Conservation (phyloP, 2,113 vertebrate genomes). For the Apus apus region DNA sequence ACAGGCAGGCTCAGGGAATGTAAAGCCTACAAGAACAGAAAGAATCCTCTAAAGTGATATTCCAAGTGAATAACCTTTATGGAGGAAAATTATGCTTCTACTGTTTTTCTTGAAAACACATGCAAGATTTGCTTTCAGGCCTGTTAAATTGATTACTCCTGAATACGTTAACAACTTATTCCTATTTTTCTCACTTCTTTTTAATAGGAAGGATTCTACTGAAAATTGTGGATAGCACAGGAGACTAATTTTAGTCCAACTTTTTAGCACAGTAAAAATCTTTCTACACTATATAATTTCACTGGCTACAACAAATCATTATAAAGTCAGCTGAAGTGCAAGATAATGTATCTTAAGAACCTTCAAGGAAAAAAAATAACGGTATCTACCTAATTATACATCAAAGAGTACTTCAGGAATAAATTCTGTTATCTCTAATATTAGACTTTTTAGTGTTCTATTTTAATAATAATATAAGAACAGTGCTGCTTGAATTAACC, state of each 20-base stretch:
- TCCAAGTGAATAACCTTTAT: background rate
- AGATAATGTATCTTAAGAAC: constrained; percentile 62
- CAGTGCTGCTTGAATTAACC: constrained; percentile 53
- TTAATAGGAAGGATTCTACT: background rate
- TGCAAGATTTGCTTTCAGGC: background rate
- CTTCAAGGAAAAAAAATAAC: constrained; percentile 64
- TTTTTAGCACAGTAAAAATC: constrained; percentile 24
- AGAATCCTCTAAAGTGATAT: background rate
- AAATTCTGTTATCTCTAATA: constrained; percentile 52
- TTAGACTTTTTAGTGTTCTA: constrained; percentile 43
- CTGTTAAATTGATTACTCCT: background rate
- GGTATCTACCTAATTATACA: constrained; percentile 74
- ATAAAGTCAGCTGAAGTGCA: constrained; percentile 65
- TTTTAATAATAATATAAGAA: constrained; percentile 45
- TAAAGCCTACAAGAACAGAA: background rate
- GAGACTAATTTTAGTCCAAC: background rate
- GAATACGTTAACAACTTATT: background rate
- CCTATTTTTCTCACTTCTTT: background rate
- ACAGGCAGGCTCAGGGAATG: background rate
- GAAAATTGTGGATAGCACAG: background rate
- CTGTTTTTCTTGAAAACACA: background rate
- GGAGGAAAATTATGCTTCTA: background rate
- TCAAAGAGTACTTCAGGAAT: constrained; percentile 68
- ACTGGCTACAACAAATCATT: constrained; percentile 60
- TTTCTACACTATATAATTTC: constrained; percentile 26